These are phyloP conservation scores for Idaea dimidiata DNA, from an alignment of 2,888 invertebrate species.

Conservation along the genomic window DNA sequence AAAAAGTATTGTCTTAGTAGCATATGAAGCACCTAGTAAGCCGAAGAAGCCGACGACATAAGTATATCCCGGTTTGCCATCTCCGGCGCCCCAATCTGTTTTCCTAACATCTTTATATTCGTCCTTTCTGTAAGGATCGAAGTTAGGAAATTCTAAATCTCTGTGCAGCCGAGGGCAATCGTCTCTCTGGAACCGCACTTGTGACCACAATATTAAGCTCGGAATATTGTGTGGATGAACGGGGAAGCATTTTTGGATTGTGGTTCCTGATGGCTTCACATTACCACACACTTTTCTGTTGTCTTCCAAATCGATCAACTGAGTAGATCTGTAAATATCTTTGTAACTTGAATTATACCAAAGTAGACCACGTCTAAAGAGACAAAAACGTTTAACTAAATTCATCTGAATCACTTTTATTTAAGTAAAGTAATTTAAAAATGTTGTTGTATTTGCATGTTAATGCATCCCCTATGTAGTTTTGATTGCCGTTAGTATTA, in stretches of 20 bases:
- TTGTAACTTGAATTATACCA: conserved; percentile 38
- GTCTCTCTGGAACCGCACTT: conserved; percentile 57
- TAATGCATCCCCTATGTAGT: too few species aligned
- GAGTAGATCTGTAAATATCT: conserved; percentile 28
- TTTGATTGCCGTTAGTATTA: too few species aligned
- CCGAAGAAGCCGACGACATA: conserved; percentile 79
- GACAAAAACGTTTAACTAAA: conserved; percentile 37
- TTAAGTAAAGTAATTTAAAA: conserved; percentile 3
- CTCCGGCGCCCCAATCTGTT: conserved; percentile 57
- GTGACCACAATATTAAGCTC: conserved; percentile 46
- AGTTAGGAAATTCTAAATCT: conserved; percentile 59
- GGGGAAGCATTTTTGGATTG: conserved; percentile 11
- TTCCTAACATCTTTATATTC: conserved; percentile 51
- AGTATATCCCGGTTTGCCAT: conserved; percentile 63
- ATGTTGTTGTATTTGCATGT: conserved; percentile 10
- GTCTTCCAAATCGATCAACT: conserved; percentile 16
- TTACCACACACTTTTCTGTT: conserved; percentile 2
- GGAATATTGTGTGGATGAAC: conserved; percentile 16
- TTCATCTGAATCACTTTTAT: conserved; percentile 35
- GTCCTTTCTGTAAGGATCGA: conserved; percentile 61
- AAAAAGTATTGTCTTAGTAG: conserved; percentile 80
- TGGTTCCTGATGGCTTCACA: conserved; percentile 13
- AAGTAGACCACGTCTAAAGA: conserved; percentile 36
- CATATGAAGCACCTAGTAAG: conserved; percentile 80
- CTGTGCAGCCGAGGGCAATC: conserved; percentile 59